Base-by-base conservation (phyloP, 2,888 invertebrate genomes). In the Physocephala rufipes region DNA sequence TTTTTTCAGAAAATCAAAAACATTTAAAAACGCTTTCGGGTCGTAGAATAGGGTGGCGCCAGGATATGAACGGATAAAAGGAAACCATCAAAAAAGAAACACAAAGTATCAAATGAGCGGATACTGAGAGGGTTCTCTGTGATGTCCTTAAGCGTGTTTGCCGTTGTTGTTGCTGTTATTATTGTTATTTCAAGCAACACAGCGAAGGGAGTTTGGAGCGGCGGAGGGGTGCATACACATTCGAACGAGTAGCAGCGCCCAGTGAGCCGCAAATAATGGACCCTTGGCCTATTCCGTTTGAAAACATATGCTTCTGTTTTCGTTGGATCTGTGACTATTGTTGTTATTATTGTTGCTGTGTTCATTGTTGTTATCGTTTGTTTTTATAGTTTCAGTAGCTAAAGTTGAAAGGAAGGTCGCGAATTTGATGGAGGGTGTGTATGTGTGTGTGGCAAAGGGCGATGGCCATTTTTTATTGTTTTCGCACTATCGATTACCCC, bases 221-320 rank as follows among this genome's bases (percentile, higher is more conserved):
- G 45, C 0, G 45, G n/a, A 19, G 30, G 53, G 3, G 16, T 15
- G 9, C 64, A 51, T 24, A 36, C 15, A 43, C 30, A 3, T 30
- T 13, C 51, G n/a, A 45, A 21, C 24, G n/a, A 45, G 58, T 58
- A n/a, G 13, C 49, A 7, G 70, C 75, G 78, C 80, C 83, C 80
- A 81, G 80, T 82, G 81, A 81, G 79, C 81, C 83, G 82, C 80
- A 82, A 81, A 83, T 80, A 82, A 82, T 81, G 79, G 76, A 69
- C 73, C 72, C 26, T 45, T 12, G 55, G 24, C 19, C 51, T 49
- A 47, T 62, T 62, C 51, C 55, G n/a, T 58, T 19, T 12, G 58
- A 47, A 26, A 28, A 49, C 64, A 63, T 19, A 19, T 53, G 21
- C 51, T 28, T 30, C 65, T 30, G 24, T 13, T 49, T 16, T 45